phyloP scores from a whole-genome alignment of 1,140 invertebrate species.

The Araneus ventricosus region DNA sequence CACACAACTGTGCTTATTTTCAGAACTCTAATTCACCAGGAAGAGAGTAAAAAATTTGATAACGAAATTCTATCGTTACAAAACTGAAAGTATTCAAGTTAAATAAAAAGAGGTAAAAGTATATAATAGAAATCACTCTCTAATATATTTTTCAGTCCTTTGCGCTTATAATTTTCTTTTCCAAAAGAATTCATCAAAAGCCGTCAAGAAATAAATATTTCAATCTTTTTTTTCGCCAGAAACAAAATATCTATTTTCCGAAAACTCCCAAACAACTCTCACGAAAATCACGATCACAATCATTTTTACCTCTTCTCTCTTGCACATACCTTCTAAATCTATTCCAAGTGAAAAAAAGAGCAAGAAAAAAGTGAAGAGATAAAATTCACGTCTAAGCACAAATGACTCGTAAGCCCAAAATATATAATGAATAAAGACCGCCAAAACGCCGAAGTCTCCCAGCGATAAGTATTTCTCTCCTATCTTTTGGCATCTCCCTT shows the following conservation, averaged over 20 bases:
- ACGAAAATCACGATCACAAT: neutral
- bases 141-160: too few relatives aligned
- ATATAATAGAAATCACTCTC: too few relatives aligned
- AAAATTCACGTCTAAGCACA: slow-evolving; percentile 9
- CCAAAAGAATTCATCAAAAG: neutral
- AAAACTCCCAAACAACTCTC: slow-evolving; percentile 3
- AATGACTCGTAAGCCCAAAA: slow-evolving; percentile 22
- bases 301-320: neutral
- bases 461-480: slow-evolving; percentile 16
- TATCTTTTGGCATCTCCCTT: slow-evolving; percentile 23
- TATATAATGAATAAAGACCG: slow-evolving; percentile 49
- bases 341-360: neutral
- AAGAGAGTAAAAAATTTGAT: too few relatives aligned
- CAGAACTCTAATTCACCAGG: too few relatives aligned
- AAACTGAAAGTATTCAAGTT: too few relatives aligned
- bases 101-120: too few relatives aligned
- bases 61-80: too few relatives aligned
- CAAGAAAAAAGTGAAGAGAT: neutral
- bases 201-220: neutral
- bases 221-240: neutral
- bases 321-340: neutral
- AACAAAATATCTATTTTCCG: neutral
- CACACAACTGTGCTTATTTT: too few relatives aligned
- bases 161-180: too few relatives aligned
- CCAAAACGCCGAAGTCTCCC: neutral